Evolutionary conservation across 2,113 vertebrate genomes (phyloP).

Genomic region (Neodon shergylaensis): DNA sequence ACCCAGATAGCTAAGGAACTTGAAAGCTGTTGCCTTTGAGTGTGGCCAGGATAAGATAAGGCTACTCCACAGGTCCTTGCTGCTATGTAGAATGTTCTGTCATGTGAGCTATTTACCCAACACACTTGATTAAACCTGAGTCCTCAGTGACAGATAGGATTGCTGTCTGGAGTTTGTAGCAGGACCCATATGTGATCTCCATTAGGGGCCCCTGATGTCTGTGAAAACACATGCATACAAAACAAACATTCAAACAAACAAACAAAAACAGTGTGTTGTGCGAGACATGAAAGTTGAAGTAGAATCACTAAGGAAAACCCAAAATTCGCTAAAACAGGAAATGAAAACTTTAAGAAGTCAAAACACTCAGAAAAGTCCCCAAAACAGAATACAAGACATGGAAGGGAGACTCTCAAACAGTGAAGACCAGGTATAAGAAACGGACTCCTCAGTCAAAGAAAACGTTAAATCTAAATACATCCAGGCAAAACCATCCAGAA

Average conservation of each 20-base stretch:
- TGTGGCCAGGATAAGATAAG: not conserved
- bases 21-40: not conserved
- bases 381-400: not conserved
- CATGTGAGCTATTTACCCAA: not conserved
- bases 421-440: not conserved
- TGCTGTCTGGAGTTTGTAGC: not conserved
- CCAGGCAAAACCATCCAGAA: not conserved
- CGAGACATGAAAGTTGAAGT: too few relatives aligned
- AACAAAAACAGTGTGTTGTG: too few relatives aligned
- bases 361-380: not conserved
- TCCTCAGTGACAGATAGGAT: not conserved
- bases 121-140: not conserved
- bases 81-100: not conserved
- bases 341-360: not conserved
- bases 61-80: not conserved
- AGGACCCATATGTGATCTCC: not conserved
- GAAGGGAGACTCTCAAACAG: not conserved
- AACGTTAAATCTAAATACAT: not conserved
- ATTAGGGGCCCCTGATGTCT: not conserved
- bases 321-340: not conserved
- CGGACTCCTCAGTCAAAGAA: not conserved
- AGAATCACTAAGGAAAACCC: not conserved
- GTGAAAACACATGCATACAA: not conserved
- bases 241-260: not conserved
- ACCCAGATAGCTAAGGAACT: not conserved